Percentiles rank a stretch among this genome's conserved stretches.
These are phyloP conservation scores for Zaprionus inermis DNA, from an alignment of 1,140 invertebrate species.

Conservation along the genomic window DNA sequence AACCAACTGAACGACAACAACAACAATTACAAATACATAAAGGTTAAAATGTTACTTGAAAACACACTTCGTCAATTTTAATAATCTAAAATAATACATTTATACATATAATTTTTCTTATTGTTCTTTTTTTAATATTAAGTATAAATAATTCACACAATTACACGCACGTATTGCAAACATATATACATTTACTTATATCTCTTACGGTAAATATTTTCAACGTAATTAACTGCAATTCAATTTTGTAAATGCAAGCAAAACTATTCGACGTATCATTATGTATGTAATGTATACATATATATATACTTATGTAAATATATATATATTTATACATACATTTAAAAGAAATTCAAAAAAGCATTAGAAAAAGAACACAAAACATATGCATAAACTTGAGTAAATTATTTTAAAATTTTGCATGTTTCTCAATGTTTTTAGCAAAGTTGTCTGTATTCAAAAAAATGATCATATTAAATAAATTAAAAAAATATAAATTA, in stretches of 20 bases:
- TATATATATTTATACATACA: conserved; percentile 17
- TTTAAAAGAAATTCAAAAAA: conserved; percentile 13
- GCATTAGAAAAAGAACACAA: conserved; percentile 17
- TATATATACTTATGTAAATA: conserved; percentile 21
- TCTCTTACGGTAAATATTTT: conserved; percentile 32
- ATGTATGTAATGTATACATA: conserved; percentile 37
- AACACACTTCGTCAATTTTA: conserved; percentile 84
- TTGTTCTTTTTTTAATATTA: conserved; percentile 67
- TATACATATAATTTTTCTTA: conserved; percentile 71
- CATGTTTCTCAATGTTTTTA: conserved; percentile 84
- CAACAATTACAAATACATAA: conserved; percentile 49
- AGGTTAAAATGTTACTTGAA: conserved; percentile 48
- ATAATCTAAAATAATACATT: conserved; percentile 73
- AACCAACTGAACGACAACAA: conserved; percentile 56
- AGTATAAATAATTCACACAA: conserved; percentile 52
- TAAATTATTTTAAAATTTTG: conserved; percentile 76
- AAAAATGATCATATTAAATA: conserved; percentile 27
- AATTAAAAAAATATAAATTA: conserved; percentile 43
- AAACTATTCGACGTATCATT: conserved; percentile 29
- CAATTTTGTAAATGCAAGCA: conserved; percentile 17
- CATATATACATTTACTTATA: conserved; percentile 42
- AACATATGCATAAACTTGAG: conserved; percentile 65
- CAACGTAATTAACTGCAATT: conserved; percentile 19
- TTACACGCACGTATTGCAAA: conserved; percentile 45
- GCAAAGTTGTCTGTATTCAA: conserved; percentile 67